Percentiles rank a stretch among this genome's conserved stretches.
These are phyloP conservation scores for Ommatoiulus sabulosus DNA, from an alignment of 2,888 invertebrate species.

Conservation along the genomic window DNA sequence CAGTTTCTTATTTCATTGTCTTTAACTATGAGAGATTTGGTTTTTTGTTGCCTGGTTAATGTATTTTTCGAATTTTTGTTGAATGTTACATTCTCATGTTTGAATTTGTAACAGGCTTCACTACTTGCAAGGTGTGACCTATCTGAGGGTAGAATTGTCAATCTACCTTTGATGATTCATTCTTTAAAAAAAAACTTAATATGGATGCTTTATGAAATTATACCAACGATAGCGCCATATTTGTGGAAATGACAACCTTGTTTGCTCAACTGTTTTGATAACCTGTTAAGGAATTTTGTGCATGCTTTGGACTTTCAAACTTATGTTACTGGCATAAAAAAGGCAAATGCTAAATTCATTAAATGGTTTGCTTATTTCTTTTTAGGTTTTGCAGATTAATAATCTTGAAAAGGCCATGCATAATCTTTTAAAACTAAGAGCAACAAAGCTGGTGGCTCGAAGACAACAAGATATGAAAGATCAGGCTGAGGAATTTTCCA, in stretches of 20 bases:
- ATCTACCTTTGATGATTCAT: not conserved
- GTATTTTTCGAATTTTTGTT: not conserved
- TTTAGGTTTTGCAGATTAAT: conserved; percentile 74
- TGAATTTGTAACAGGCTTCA: not conserved
- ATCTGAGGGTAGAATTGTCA: not conserved
- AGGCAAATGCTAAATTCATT: not conserved
- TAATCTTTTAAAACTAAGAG: conserved; percentile 76
- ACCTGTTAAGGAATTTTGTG: conserved; percentile 13
- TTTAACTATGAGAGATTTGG: too few relatives aligned
- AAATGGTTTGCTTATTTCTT: conserved; percentile 60
- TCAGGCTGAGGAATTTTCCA: conserved; percentile 91
- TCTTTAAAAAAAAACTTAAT: not conserved
- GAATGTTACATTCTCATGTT: not conserved
- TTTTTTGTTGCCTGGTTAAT: too few relatives aligned
- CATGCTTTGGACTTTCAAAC: not conserved
- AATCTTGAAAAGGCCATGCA: conserved; percentile 84
- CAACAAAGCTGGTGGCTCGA: conserved; percentile 80
- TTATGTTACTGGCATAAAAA: not conserved
- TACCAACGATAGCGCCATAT: not conserved
- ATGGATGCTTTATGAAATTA: not conserved
- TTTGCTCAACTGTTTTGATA: not conserved
- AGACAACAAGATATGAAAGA: conserved; percentile 92
- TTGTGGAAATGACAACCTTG: not conserved
- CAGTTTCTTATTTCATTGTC: too few relatives aligned
- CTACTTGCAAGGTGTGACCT: conserved; percentile 26